Evolutionary conservation across 2,797 vertebrate species (phyloP).

Genomic region (Orientallactaga sibirica): DNA sequence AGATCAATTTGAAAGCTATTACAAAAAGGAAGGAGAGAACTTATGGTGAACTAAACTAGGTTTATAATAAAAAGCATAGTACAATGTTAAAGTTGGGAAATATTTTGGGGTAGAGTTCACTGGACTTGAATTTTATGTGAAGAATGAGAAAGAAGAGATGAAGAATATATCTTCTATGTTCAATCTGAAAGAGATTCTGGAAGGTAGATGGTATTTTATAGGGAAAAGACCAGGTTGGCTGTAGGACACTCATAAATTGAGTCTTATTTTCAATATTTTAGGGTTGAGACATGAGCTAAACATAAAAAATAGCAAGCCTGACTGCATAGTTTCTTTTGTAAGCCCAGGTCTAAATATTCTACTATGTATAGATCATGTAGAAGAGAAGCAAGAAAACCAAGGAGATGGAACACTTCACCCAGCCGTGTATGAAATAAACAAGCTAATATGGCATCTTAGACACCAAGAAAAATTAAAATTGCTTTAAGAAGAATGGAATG

Average conservation of each 20-base stretch:
- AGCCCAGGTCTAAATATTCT: not conserved
- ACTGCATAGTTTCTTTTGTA: not conserved
- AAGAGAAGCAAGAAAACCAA: not conserved
- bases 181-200: not conserved
- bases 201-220: not conserved
- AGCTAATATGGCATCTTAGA: not conserved
- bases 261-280: not conserved
- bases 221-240: not conserved
- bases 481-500: slow-evolving; percentile 24
- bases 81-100: not conserved
- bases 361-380: not conserved
- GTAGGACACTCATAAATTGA: not conserved
- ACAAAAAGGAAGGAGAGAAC: not conserved
- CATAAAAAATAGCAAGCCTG: not conserved
- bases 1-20: not conserved
- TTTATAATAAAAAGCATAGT: not conserved
- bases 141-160: not conserved
- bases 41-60: not conserved
- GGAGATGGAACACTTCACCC: not conserved
- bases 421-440: not conserved
- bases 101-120: not conserved
- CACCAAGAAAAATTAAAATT: slow-evolving; percentile 15
- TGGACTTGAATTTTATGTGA: not conserved
- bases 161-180: not conserved
- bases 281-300: not conserved